Evolutionary conservation across 2,888 invertebrate species (phyloP), one percentile per base, ranked within the genome.

Genomic region (Drosophila neotestacea): DNA sequence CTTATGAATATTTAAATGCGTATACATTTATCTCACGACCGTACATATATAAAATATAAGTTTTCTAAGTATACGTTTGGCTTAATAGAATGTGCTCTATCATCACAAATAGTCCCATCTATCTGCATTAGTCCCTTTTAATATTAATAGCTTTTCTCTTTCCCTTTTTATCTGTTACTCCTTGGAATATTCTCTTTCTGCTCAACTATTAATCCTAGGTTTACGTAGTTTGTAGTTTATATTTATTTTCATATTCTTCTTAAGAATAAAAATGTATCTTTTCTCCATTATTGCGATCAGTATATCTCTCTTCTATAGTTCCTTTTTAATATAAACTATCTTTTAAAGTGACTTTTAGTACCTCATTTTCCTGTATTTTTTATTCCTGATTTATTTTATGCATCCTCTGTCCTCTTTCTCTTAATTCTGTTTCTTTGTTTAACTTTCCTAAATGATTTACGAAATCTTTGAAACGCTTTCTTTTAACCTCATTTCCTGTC

Each of bases 401-500:
- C 27, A 32, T 32, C 2, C 11, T 11, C n/a, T 44, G 6, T 6
- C 9, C 7, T 11, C 27, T 34, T 11, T n/a, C n/a, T 6, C 11
- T 48, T 41, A 30, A 7, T 4, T 13, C 36, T 10, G 16, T 47
- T 4, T 28, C 47, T 47, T 27, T 28, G 16, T 36, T 38, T 3
- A 27, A 38, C 28, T 47, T 59, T 32, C 16, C 41, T 22, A 32
- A 59, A 50, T 39, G 22, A 46, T 52, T 39, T 39, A 30, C 44
- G 10, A 36, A 30, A 30, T 32, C 30, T 62, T 46, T 44, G 30
- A 4, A 6, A 50, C 13, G 28, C 46, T n/a, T n/a, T 76, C 48
- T 58, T 63, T 58, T 11, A 30, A 64, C 46, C 73, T 63, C 39
- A 73, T 73, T 77, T 64, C 73, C 67, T 64, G 56, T 36, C 60